Percentiles rank a stretch among this genome's conserved stretches.
These are phyloP conservation scores for Oryzias melastigma DNA, from an alignment of 2,113 vertebrate species.

Conservation along the genomic window DNA sequence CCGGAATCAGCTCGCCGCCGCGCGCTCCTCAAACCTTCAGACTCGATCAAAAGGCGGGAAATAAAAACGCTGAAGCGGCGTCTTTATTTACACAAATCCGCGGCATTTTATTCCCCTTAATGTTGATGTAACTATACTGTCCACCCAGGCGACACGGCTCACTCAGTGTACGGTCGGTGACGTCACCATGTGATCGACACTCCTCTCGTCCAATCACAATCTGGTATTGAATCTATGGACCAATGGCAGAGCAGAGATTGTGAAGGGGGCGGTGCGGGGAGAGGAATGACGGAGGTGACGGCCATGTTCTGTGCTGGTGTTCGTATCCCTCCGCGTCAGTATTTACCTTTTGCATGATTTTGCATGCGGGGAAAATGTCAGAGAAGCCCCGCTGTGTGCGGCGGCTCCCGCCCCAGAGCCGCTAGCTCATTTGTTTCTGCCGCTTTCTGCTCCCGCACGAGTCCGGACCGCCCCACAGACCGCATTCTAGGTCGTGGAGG, in stretches of 20 bases:
- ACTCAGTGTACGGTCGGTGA: conserved; percentile 63
- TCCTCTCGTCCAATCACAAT: conserved; percentile 47
- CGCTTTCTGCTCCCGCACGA: conserved; percentile 3
- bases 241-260: conserved; percentile 49
- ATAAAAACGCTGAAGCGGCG: conserved; percentile 33
- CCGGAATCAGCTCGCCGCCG: conserved; percentile 28
- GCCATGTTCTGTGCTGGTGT: conserved; percentile 75
- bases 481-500: too few relatives aligned
- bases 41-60: conserved; percentile 24
- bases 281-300: conserved; percentile 77
- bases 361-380: conserved; percentile 76
- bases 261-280: conserved; percentile 41
- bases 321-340: conserved; percentile 78
- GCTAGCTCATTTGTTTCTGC: conserved; percentile 53
- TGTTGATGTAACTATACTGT: conserved; percentile 77
- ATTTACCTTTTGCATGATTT: conserved; percentile 80
- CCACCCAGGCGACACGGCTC: conserved; percentile 73
- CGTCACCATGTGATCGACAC: conserved; percentile 57
- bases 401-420: conserved; percentile 52
- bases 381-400: conserved; percentile 50
- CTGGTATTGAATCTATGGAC: conserved; percentile 24
- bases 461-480: not conserved
- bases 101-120: conserved; percentile 72
- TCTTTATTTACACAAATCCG: conserved; percentile 58
- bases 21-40: conserved; percentile 13